These are phyloP conservation scores for Chrysodeixis includens DNA, from an alignment of 2,888 invertebrate species.

Conservation along the genomic window DNA sequence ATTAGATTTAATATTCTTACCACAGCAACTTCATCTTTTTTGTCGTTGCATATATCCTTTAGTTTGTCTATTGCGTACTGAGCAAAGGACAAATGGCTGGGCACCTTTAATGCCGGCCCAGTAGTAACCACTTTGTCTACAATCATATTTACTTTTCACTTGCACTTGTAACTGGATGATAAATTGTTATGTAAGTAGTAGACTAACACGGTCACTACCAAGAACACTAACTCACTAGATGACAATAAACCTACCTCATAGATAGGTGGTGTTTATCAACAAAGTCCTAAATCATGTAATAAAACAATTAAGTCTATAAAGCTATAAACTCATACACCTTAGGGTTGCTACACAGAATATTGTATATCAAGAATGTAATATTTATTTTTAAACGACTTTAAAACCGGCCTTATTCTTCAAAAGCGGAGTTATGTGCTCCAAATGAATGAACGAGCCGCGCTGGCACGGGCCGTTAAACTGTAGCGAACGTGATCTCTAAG, in stretches of 20 bases:
- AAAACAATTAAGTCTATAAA: not conserved
- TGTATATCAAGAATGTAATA: not conserved
- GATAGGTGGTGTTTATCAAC: constrained; percentile 39
- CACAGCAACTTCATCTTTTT: constrained; percentile 64
- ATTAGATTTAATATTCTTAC: constrained; percentile 61
- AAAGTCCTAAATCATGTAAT: constrained; percentile 7
- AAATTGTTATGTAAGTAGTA: not conserved
- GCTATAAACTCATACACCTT: not conserved
- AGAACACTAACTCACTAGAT: constrained; percentile 23
- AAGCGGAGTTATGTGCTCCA: not conserved
- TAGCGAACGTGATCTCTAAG: not conserved
- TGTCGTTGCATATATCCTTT: constrained; percentile 55
- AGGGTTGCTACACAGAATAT: constrained; percentile 5
- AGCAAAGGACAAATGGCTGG: constrained; percentile 73
- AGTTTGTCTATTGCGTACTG: constrained; percentile 73
- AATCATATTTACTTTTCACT: constrained; percentile 60
- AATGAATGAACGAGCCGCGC: constrained; percentile 2
- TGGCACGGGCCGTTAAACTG: not conserved
- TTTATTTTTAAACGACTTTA: not conserved
- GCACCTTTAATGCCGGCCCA: constrained; percentile 68
- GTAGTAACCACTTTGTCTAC: constrained; percentile 72
- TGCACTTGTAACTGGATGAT: not conserved
- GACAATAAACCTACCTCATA: constrained; percentile 11
- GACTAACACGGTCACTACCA: not conserved
- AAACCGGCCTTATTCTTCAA: not conserved